These are phyloP conservation scores for Bombus sylvicola DNA, from an alignment of 1,140 invertebrate species.

Conservation along the genomic window DNA sequence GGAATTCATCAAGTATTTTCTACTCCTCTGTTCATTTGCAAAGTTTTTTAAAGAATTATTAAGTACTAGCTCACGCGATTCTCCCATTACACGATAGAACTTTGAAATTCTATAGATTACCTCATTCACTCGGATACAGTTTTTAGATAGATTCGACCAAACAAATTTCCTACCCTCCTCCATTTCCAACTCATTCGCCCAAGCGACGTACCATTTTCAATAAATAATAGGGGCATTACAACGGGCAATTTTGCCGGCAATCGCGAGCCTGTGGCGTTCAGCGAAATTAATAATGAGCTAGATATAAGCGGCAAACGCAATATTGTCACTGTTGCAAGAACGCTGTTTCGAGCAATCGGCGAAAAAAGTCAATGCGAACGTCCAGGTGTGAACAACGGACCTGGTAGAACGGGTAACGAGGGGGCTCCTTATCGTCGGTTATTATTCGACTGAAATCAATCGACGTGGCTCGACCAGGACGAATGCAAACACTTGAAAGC, in stretches of 20 bases:
- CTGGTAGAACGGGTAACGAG: conserved; percentile 24
- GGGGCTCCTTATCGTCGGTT: conserved; percentile 61
- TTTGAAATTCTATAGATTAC: not conserved
- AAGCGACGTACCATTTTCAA: not conserved
- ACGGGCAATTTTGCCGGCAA: conserved; percentile 8
- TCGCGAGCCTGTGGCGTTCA: not conserved
- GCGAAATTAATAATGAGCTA: conserved; percentile 47
- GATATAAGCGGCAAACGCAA: conserved; percentile 64
- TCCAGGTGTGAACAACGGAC: conserved; percentile 62
- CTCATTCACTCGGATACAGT: not conserved
- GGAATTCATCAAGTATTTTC: not conserved
- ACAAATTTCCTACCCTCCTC: not conserved
- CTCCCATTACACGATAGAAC: not conserved
- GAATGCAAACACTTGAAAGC: conserved; percentile 50
- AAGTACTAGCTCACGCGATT: not conserved
- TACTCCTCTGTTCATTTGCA: not conserved
- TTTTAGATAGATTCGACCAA: not conserved
- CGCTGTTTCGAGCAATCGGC: conserved; percentile 52
- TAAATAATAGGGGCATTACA: conserved; percentile 6
- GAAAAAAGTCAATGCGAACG: conserved; percentile 68
- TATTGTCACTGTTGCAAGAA: conserved; percentile 48
- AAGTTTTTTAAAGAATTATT: not conserved
- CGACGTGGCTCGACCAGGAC: conserved; percentile 23
- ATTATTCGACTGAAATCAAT: conserved; percentile 65
- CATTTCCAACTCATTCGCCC: not conserved